Evolutionary conservation across 2,113 vertebrate genomes (phyloP).

Genomic region (Meles meles): DNA sequence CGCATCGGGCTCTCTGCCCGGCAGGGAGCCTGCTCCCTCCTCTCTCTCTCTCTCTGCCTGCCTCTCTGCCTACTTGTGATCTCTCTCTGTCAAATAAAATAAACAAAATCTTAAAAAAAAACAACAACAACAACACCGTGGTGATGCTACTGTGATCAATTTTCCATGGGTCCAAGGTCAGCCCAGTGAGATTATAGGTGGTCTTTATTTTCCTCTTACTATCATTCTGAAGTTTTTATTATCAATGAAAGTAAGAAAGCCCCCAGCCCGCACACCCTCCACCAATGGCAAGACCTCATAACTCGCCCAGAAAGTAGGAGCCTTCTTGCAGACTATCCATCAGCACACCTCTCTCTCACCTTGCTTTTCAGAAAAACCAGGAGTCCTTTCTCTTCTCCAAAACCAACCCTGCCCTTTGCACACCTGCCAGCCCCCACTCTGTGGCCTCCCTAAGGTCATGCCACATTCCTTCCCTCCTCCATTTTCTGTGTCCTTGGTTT

Average conservation of each 20-base stretch:
- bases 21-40: too few relatives aligned
- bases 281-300: not conserved
- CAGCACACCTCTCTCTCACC: not conserved
- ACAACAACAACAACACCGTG: too few relatives aligned
- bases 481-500: not conserved
- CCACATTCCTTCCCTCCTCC: not conserved
- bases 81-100: too few relatives aligned
- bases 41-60: too few relatives aligned
- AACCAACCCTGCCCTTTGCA: not conserved
- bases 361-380: not conserved
- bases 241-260: not conserved
- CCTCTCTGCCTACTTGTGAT: too few relatives aligned
- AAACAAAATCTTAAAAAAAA: too few relatives aligned
- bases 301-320: not conserved
- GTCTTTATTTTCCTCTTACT: not conserved
- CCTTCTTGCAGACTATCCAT: rapidly evolving
- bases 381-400: not conserved
- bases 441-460: not conserved
- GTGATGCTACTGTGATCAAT: not conserved
- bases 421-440: rapidly evolving
- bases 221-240: not conserved
- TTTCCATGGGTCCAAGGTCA: not conserved
- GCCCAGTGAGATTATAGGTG: not conserved
- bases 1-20: too few relatives aligned
- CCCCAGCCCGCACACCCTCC: not conserved